Conservation (phyloP, 1,140 invertebrate species). For the Triops longicaudatus region DNA sequence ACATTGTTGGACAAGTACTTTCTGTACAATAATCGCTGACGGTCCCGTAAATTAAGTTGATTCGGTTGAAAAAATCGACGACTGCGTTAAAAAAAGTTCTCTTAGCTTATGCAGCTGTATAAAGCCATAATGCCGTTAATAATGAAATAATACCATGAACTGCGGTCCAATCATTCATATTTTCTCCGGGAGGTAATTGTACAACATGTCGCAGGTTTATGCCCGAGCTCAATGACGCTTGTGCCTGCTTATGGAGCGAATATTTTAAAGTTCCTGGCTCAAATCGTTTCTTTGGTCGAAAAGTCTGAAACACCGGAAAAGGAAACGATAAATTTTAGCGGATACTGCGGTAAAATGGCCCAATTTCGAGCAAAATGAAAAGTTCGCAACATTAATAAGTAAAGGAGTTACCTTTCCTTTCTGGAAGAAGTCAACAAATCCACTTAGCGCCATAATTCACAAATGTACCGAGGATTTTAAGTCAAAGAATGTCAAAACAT, state of each 20-base stretch:
- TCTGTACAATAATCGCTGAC: conserved; percentile 80
- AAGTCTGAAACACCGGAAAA: conserved; percentile 79
- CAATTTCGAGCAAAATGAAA: not conserved
- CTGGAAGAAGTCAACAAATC: conserved; percentile 70
- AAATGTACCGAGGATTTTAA: not conserved
- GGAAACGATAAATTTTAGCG: conserved; percentile 19
- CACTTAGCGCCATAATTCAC: conserved; percentile 50
- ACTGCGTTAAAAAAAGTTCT: conserved; percentile 49
- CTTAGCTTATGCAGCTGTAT: not conserved
- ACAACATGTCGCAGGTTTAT: conserved; percentile 81
- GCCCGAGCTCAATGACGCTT: conserved; percentile 87
- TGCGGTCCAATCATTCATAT: conserved; percentile 88
- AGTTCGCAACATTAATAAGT: not conserved
- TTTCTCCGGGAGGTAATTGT: conserved; percentile 73
- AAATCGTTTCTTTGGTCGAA: conserved; percentile 83
- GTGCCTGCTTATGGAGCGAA: conserved; percentile 86
- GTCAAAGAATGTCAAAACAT: conserved; percentile 10
- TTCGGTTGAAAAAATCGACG: conserved; percentile 93
- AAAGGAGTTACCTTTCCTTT: conserved; percentile 58
- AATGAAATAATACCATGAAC: conserved; percentile 65
- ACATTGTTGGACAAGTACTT: conserved; percentile 83
- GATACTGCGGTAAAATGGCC: not conserved
- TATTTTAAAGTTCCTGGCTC: conserved; percentile 82
- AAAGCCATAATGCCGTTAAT: not conserved
- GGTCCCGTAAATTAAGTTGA: conserved; percentile 87